Evolutionary conservation across 2,797 vertebrate species (phyloP).

Genomic region (Octomys mimax): DNA sequence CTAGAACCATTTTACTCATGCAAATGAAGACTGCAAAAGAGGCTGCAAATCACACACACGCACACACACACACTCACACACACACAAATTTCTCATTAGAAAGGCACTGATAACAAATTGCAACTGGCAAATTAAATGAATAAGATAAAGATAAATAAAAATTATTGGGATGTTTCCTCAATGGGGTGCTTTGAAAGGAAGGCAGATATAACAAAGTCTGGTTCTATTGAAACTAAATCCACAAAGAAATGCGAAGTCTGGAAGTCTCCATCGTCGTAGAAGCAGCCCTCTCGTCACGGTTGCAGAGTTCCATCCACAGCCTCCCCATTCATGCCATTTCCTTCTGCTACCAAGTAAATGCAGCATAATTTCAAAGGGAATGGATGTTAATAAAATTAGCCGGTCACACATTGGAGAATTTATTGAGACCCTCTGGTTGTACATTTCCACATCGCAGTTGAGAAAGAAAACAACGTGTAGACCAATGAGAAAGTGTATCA

Average conservation of each 20-base stretch:
- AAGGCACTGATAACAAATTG: not conserved
- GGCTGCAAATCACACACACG: not conserved
- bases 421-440: conserved; percentile 73
- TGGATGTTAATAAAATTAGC: conserved; percentile 78
- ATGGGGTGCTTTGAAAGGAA: not conserved
- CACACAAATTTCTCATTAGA: not conserved
- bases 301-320: not conserved
- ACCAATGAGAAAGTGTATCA: conserved; percentile 64
- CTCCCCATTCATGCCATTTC: not conserved
- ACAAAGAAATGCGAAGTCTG: not conserved
- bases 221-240: not conserved
- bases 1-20: not conserved
- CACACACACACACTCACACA: not conserved
- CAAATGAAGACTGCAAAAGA: not conserved
- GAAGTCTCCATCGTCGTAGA: not conserved
- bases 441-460: conserved; percentile 69
- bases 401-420: conserved; percentile 68
- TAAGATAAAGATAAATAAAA: not conserved
- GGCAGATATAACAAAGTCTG: not conserved
- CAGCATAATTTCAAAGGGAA: conserved; percentile 53
- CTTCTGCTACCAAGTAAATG: conserved; percentile 63
- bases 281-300: not conserved
- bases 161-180: not conserved
- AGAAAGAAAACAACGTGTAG: conserved; percentile 72
- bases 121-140: not conserved